phyloP scores from a whole-genome alignment of 2,113 vertebrate species.

The Romanogobio albipinnatus region DNA sequence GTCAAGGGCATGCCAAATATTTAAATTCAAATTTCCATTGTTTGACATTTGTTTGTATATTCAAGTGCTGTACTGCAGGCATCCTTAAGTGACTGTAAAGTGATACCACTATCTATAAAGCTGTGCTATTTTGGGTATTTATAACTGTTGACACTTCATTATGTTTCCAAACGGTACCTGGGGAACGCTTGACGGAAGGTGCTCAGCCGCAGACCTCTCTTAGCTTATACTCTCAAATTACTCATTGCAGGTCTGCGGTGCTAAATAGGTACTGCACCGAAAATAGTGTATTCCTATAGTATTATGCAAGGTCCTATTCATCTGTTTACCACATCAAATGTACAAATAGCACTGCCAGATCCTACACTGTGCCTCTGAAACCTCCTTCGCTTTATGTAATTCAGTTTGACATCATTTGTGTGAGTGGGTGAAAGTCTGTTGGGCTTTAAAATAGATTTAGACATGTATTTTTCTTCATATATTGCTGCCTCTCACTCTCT shows the following conservation, averaged over 20 bases:
- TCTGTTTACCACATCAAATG: slow-evolving; percentile 58
- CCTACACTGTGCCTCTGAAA: slow-evolving; percentile 40
- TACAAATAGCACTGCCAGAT: slow-evolving; percentile 47
- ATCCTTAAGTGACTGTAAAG: neutral
- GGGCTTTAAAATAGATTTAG: slow-evolving; percentile 52
- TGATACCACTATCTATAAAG: neutral
- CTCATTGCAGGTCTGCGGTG: slow-evolving; percentile 38
- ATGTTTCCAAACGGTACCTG: neutral
- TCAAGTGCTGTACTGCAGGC: neutral
- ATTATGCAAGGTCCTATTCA: slow-evolving; percentile 52
- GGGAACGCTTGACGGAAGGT: neutral
- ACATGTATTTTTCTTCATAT: slow-evolving; percentile 13
- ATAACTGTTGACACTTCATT: slow-evolving; percentile 30
- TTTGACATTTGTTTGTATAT: neutral
- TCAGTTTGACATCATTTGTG: slow-evolving; percentile 43
- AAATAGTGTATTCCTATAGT: slow-evolving; percentile 52
- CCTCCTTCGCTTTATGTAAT: slow-evolving; percentile 50
- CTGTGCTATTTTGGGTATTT: slow-evolving; percentile 23
- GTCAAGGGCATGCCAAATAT: neutral
- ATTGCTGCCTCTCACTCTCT: slow-evolving; percentile 12
- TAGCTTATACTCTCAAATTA: slow-evolving; percentile 34
- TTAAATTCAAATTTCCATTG: neutral
- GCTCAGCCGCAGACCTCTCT: slow-evolving; percentile 23
- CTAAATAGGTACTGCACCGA: slow-evolving; percentile 44
- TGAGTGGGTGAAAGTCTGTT: slow-evolving; percentile 48